Base-by-base conservation (phyloP, 2,797 vertebrate species). In the Sandelia bainsii region DNA sequence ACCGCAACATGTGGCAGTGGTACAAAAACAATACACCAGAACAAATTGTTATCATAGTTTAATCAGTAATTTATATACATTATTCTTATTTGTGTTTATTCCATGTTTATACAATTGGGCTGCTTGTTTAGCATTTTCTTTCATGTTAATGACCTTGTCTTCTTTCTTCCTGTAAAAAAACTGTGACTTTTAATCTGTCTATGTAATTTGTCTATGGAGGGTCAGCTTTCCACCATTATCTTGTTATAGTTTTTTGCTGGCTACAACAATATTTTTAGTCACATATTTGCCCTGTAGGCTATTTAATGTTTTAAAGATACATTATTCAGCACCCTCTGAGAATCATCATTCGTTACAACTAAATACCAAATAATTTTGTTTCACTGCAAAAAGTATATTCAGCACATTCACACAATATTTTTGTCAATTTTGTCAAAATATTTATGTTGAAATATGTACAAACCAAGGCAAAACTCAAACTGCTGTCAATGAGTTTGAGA, bases 51-150 rank as follows among this genome's bases (percentile, higher is more conserved):
- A 40, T 37, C 13, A 27, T 2, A 5, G 12, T 17, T 19, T 27
- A 34, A 50, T 70, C 34, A 60, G 22, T 45, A 34, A 53, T 46
- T 34, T 51, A 19, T 42, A 45, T 44, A 22, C 20, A 65, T 45
- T 46, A 59, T 25, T 61, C 23, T 4, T 11, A 69, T 69, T 65
- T 46, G 20, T 45, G 49, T 6, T 44, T 59, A 37, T 54, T 49
- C 1, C 42, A 56, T 23, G 45, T 48, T 54, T 34, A 9, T 7
- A 34, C 32, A 34, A 34, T 34, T 34, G 6, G 32, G 32, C 32
- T 34, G 32, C 32, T 34, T 34, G 32, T 37, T 37, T 37, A 9
- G 11, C 1, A 32, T 32, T 32, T 32, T 6, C 29, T 4, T 32
- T 32, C 29, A 32, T 32, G 29, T 6, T 39, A 17, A 27, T 25